Evolutionary conservation across 2,888 invertebrate genomes (phyloP).

Genomic region (Troilus luridus): DNA sequence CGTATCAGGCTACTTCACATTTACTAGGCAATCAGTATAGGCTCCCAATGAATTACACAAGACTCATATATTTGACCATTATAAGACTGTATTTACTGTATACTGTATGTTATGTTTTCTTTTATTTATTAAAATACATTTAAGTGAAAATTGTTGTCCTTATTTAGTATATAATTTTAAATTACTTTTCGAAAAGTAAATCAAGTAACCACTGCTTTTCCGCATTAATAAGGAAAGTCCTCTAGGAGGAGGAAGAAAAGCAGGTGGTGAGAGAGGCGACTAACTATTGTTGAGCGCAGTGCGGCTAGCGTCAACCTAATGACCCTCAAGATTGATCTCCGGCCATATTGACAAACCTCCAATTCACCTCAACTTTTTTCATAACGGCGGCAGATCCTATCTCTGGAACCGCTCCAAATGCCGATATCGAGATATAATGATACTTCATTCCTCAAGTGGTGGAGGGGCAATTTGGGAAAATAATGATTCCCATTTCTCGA

Average conservation of each 20-base stretch:
- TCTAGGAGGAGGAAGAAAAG: neutral
- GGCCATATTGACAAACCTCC: slow-evolving; percentile 48
- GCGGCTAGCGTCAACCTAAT: slow-evolving; percentile 46
- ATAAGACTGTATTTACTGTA: no score
- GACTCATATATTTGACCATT: no score
- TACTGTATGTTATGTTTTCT: no score
- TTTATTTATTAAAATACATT: no score
- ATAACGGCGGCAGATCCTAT: neutral
- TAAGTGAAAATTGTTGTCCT: no score
- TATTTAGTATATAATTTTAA: no score
- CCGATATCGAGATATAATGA: slow-evolving; percentile 31
- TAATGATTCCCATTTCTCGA: neutral
- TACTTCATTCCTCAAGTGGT: neutral
- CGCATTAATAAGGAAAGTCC: neutral
- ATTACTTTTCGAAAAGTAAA: no score
- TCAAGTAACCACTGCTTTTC: neutral
- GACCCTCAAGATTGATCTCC: slow-evolving; percentile 47
- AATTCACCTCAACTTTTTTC: slow-evolving; percentile 50
- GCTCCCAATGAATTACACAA: no score
- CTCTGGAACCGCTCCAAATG: slow-evolving; percentile 40
- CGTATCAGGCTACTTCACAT: no score
- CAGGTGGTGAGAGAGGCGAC: neutral
- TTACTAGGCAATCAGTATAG: no score
- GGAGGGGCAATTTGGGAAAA: neutral
- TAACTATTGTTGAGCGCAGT: slow-evolving; percentile 43